Evolutionary conservation across 2,113 vertebrate genomes (phyloP), one percentile per base, ranked within the genome.

Genomic region (Microtus pennsylvanicus): DNA sequence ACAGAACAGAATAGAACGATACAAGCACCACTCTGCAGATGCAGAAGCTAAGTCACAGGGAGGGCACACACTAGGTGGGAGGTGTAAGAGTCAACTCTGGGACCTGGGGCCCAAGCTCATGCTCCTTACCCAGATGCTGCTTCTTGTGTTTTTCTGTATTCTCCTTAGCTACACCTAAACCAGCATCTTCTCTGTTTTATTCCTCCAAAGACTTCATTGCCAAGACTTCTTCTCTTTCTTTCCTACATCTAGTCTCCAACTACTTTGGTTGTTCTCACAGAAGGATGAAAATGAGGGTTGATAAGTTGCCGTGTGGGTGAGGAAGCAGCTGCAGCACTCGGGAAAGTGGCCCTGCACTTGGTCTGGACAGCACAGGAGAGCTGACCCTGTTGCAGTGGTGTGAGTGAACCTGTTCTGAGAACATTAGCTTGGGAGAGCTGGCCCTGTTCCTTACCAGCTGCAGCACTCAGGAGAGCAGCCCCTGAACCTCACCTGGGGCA

Each of bases 21-120:
- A 77, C 86, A 92, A 93, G 69, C 78, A 83, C 69, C 89, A 95
- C 91, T 91, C 90, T 91, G 21, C 52, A 89, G 93, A 28, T 87
- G 63, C 83, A 87, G 78, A 91, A 81, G 33, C 82, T 70, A 65
- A 89, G 88, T 65, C 65, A 78, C 47, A 89, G 75, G 35, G 70
- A 70, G 85, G 9, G 90, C 22, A 50, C 16, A 11, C 2, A 50
- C 1, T 3, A 65, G 3, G 22, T 52, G 55, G 14, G 81, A 96
- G 19, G 50, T 42, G 30, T 38, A 42, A 9, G 9, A 47, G 55
- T 77, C 28, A 14, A 65, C 35, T 28, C 7, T 8, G 38, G 33
- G 38, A 10, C 42, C 78, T 85, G 67, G 30, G 87, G 58, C 63
- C 77, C 65, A 76, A 5, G 55, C 77, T 78, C 4, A 0, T 24